A percentile compares a stretch with the other conserved stretches of the same genome.
Conservation (phyloP, 2,113 vertebrate genomes). For the Heterochromis multidens region DNA sequence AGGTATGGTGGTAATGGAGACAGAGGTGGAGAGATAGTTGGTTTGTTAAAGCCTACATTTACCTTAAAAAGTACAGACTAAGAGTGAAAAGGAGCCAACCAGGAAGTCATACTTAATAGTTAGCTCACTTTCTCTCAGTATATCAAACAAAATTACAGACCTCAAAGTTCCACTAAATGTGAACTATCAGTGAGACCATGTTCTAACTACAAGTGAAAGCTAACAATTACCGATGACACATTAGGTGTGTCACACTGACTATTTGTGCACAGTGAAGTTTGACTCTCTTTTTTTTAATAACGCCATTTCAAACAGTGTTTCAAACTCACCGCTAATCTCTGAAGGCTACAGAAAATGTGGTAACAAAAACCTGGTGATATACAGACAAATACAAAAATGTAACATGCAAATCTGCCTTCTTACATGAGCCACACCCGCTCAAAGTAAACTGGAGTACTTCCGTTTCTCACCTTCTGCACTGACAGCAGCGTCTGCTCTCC, state of each 20-base stretch:
- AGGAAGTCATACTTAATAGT: too few relatives aligned
- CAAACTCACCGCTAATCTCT: neutral
- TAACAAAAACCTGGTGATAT: neutral
- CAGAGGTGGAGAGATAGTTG: neutral
- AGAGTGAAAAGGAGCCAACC: neutral
- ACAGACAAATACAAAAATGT: neutral
- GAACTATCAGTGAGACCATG: neutral
- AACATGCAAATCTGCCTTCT: neutral
- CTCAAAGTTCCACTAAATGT: neutral
- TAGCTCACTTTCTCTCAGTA: too few relatives aligned
- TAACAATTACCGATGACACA: too few relatives aligned
- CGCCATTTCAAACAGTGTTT: too few relatives aligned
- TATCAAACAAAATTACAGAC: neutral
- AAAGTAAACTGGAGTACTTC: neutral
- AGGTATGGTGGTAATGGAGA: too few relatives aligned
- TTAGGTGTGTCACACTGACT: fast-evolving
- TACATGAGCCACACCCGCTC: too few relatives aligned
- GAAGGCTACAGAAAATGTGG: fast-evolving
- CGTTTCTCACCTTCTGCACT: constrained; percentile 49
- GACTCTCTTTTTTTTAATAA: neutral
- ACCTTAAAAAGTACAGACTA: neutral
- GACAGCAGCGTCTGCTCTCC: constrained; percentile 52
- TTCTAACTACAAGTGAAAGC: neutral
- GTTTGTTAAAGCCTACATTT: neutral
- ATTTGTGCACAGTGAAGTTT: neutral